Evolutionary conservation across 2,113 vertebrate genomes (phyloP).

Genomic region (Xenus cinereus): DNA sequence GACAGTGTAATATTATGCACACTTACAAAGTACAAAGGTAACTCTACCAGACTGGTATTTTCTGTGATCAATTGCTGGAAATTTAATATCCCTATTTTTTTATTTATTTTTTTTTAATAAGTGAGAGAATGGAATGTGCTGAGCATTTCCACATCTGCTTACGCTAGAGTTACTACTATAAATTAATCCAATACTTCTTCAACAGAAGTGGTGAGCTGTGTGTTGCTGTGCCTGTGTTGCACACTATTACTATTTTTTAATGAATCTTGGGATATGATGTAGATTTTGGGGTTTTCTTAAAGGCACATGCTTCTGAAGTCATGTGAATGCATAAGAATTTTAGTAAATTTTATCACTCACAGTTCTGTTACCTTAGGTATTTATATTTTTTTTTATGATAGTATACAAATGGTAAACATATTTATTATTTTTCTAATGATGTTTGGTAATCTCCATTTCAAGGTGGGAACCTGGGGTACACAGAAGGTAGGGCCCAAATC

Average conservation of each 20-base stretch:
- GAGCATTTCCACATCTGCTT: slow-evolving; percentile 30
- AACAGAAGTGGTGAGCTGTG: neutral
- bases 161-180: neutral
- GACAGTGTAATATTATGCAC: neutral
- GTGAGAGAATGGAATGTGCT: neutral
- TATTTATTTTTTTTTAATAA: neutral
- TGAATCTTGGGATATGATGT: neutral
- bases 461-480: neutral
- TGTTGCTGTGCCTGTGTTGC: neutral
- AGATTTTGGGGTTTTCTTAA: neutral
- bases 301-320: neutral
- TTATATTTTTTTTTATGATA: neutral
- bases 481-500: neutral
- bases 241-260: neutral
- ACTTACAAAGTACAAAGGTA: neutral
- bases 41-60: neutral
- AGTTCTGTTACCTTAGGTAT: neutral
- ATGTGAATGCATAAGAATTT: neutral
- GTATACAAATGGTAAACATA: neutral
- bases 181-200: neutral
- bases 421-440: neutral
- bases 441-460: neutral
- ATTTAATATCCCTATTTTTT: neutral
- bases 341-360: neutral
- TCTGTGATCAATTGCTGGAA: slow-evolving; percentile 5